These are phyloP conservation scores for Acanthosepion lycidas DNA, from an alignment of 2,888 invertebrate genomes.

Conservation along the genomic window DNA sequence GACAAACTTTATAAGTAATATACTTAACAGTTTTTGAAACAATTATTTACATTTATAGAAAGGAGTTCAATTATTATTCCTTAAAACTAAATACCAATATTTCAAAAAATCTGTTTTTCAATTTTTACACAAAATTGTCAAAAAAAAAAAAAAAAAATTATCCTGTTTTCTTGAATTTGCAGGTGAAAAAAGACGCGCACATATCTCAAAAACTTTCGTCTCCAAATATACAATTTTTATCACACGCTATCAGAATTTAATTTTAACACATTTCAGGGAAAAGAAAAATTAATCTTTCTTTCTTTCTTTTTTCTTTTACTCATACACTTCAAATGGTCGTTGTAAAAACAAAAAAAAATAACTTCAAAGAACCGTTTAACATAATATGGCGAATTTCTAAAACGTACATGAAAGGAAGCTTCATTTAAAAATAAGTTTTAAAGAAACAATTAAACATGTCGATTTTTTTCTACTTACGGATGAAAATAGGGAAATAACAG, in stretches of 20 bases:
- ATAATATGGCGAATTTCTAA: background rate
- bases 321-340: no score
- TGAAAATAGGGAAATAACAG: background rate
- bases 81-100: no score
- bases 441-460: background rate
- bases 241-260: background rate
- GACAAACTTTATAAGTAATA: no score
- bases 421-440: background rate
- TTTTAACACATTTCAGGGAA: background rate
- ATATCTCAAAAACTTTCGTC: background rate
- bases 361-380: background rate
- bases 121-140: background rate
- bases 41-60: no score
- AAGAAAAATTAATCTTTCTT: background rate
- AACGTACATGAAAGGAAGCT: background rate
- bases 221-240: background rate
- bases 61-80: no score
- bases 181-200: background rate
- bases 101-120: background rate
- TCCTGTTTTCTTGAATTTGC: background rate
- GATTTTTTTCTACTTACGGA: slow-evolving; percentile 1
- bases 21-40: no score
- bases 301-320: no score
- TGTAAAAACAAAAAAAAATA: background rate
- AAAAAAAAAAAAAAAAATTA: background rate